A percentile compares a stretch with the other conserved stretches of the same genome.
These are phyloP conservation scores for Epistrophe eligans DNA, from an alignment of 2,888 invertebrate species.

Conservation along the genomic window DNA sequence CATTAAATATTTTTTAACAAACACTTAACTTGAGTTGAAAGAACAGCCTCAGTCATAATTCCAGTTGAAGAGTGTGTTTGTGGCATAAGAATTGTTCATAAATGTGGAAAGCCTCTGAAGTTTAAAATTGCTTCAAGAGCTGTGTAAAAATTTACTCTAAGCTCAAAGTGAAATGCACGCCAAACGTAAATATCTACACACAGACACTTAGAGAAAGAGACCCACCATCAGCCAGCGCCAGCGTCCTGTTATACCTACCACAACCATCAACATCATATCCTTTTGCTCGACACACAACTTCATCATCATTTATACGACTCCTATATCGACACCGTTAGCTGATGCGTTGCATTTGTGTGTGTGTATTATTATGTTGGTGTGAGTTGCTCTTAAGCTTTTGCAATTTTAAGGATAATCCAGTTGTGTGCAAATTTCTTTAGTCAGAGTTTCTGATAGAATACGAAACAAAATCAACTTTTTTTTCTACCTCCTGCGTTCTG, in stretches of 20 bases:
- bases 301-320: conserved; percentile 1
- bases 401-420: conserved; percentile 76
- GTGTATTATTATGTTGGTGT: conserved; percentile 5
- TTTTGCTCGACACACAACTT: neutral
- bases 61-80: conserved; percentile 42
- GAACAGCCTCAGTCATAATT: conserved; percentile 11
- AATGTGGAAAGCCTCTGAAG: conserved; percentile 42
- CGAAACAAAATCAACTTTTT: conserved; percentile 6
- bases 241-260: neutral
- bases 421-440: conserved; percentile 63
- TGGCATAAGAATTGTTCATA: conserved; percentile 51
- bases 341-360: conserved; percentile 22
- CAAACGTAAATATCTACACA: conserved; percentile 27
- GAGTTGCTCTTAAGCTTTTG: conserved; percentile 45
- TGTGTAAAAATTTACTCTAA: conserved; percentile 38
- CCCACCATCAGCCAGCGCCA: neutral
- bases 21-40: conserved; percentile 33
- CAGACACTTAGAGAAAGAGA: neutral
- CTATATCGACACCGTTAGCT: neutral
- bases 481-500: neutral
- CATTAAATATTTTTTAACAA: conserved; percentile 30
- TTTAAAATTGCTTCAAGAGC: conserved; percentile 54
- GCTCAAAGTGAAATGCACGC: conserved; percentile 39
- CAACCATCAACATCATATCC: neutral
- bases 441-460: conserved; percentile 35